These are phyloP conservation scores for Myotis myotis DNA, from an alignment of 2,797 vertebrate genomes.

Conservation along the genomic window DNA sequence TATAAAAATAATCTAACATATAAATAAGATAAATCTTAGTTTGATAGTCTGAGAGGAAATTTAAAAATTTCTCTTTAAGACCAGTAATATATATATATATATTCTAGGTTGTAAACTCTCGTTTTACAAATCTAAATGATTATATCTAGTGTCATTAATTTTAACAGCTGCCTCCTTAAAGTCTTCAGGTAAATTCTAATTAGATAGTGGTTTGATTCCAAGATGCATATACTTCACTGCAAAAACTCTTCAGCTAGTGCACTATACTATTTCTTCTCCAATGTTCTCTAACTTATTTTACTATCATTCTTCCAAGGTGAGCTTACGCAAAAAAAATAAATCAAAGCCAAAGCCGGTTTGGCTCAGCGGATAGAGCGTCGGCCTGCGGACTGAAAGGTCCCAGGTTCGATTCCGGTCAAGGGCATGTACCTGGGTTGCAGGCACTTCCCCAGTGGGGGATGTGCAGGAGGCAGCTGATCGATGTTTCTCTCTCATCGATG, in stretches of 20 bases:
- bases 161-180: neutral
- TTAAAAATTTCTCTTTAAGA: neutral
- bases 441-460: no score
- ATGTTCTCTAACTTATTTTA: neutral
- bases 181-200: neutral
- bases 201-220: neutral
- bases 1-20: neutral
- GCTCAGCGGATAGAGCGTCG: no score
- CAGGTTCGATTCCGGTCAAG: no score
- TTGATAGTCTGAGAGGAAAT: neutral
- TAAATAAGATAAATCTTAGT: neutral
- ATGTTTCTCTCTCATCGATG: no score
- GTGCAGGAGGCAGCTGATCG: no score
- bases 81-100: neutral
- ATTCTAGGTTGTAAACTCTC: neutral
- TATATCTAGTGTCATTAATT: neutral
- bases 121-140: neutral
- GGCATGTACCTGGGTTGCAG: no score
- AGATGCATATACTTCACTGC: neutral
- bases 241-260: neutral
- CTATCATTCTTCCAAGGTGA: neutral
- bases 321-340: neutral
- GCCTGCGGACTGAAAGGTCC: no score
- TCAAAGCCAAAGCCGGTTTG: no score
- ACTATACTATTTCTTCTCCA: neutral